Base-by-base conservation (phyloP, 2,797 vertebrate genomes). In the Triplophysa bombifrons region DNA sequence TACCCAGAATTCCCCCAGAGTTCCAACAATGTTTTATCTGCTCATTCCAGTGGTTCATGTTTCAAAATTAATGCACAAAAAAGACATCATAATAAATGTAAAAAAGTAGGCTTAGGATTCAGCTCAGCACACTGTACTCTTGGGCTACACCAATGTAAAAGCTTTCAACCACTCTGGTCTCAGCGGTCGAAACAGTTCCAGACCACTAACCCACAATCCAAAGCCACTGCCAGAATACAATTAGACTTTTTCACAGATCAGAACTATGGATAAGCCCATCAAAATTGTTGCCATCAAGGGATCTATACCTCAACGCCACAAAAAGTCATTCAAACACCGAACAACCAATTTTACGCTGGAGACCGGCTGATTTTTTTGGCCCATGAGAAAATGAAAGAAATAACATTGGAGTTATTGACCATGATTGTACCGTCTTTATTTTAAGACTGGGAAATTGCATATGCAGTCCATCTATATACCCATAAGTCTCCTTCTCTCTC, bases 191-290 rank as follows among this genome's bases (percentile, higher is more conserved):
- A 66, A 17, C 17, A 25, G 44, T 71, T 83, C 82, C 80, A 82
- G 74, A 77, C 78, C 73, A 70, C 74, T 64, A 34, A 68, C 72
- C 50, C 69, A 55, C 73, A 61, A 38, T 70, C 70, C 53, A 73
- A 56, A 41, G 11, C 74, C 11, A 20, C 41, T 46, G 65, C 74
- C 80, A 75, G 71, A 25, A 25, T 66, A 79, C 77, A 85, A 80
- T 63, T 53, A 79, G 51, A 69, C 38, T 70, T 81, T 81, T 61
- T 67, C 74, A 74, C 80, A 75, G 50, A 76, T 67, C 61, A 76
- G 51, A 71, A 61, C 58, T 74, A 65, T 27, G 44, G 17, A 41
- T 48, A 50, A 76, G 14, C 50, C 64, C 27, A 56, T 55, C 67
- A 66, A 53, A 55, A 17, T 16, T 12, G 20, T 27, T 34, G 19